Evolutionary conservation across 2,797 vertebrate species (phyloP).

Genomic region (Centroberyx gerrardi): DNA sequence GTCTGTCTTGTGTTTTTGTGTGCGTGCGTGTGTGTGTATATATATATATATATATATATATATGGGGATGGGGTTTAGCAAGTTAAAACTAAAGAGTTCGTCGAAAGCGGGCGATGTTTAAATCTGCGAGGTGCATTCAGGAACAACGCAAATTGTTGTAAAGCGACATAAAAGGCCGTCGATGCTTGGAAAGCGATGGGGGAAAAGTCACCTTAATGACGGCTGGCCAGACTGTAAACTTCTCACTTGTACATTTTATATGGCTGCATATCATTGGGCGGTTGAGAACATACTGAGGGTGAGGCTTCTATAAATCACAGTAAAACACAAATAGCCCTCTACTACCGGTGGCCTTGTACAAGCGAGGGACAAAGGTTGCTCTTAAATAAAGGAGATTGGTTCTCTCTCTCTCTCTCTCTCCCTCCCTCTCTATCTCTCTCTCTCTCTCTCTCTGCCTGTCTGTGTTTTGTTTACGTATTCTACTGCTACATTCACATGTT

Average conservation of each 20-base stretch:
- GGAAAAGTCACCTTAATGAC: constrained; percentile 60
- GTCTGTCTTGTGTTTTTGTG: neutral
- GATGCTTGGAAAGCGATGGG: constrained; percentile 43
- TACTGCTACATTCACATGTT: neutral
- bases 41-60: neutral
- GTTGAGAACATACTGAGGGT: constrained; percentile 44
- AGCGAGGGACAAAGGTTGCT: constrained; percentile 64
- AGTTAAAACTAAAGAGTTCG: constrained; percentile 20
- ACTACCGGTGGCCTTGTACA: constrained; percentile 60
- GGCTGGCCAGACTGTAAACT: constrained; percentile 59
- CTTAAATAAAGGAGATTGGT: constrained; percentile 64
- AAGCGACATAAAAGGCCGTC: constrained; percentile 40
- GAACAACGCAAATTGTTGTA: constrained; percentile 35
- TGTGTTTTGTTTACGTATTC: constrained; percentile 11
- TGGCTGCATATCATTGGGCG: constrained; percentile 66
- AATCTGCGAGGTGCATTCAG: constrained; percentile 2
- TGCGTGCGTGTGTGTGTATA: neutral
- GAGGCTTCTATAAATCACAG: constrained; percentile 72
- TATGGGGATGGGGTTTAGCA: constrained; percentile 11
- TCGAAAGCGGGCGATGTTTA: neutral
- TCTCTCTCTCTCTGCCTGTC: neutral
- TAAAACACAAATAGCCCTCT: constrained; percentile 66
- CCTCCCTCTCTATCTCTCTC: neutral
- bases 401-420: neutral
- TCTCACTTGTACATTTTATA: constrained; percentile 64